A percentile compares a stretch with the other conserved stretches of the same genome.
These are phyloP conservation scores for Chelon labrosus DNA, from an alignment of 2,797 vertebrate species.

Conservation along the genomic window DNA sequence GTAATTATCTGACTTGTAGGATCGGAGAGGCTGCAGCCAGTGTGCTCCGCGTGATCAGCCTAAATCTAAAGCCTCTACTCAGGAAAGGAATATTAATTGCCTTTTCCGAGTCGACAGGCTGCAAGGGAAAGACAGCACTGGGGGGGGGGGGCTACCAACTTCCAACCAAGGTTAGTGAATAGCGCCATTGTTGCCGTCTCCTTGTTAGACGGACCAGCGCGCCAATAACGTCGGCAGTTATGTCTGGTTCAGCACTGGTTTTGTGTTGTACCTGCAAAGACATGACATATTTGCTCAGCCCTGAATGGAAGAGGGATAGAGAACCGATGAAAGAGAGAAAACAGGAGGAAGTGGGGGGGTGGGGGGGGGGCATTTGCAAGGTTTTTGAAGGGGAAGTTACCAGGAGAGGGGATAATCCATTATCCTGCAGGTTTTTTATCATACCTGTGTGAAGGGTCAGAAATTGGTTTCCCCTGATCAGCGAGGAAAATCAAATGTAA, in stretches of 20 bases:
- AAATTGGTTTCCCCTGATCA: conserved; percentile 73
- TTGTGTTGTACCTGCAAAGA: conserved; percentile 41
- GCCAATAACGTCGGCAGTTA: conserved; percentile 42
- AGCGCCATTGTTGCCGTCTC: conserved; percentile 56
- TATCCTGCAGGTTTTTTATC: conserved; percentile 62
- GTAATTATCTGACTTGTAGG: conserved; percentile 76
- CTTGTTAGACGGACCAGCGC: conserved; percentile 38
- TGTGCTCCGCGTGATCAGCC: conserved; percentile 67
- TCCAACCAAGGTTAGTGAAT: conserved; percentile 62
- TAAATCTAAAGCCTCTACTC: conserved; percentile 73
- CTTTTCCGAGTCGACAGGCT: conserved; percentile 61
- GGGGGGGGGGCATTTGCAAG: background rate
- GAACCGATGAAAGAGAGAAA: background rate
- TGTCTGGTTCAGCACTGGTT: conserved; percentile 32
- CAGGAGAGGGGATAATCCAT: conserved; percentile 60
- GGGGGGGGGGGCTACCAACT: conserved; percentile 38
- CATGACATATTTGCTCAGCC: conserved; percentile 34
- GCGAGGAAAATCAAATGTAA: conserved; percentile 67
- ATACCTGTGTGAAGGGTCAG: conserved; percentile 63
- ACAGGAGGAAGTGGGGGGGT: background rate
- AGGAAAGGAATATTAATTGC: conserved; percentile 75
- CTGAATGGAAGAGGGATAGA: conserved; percentile 3
- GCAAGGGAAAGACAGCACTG: conserved; percentile 26
- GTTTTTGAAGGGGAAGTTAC: conserved; percentile 26
- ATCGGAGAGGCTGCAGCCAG: conserved; percentile 61